phyloP scores from a whole-genome alignment of 2,113 vertebrate species.

The Passer domesticus region DNA sequence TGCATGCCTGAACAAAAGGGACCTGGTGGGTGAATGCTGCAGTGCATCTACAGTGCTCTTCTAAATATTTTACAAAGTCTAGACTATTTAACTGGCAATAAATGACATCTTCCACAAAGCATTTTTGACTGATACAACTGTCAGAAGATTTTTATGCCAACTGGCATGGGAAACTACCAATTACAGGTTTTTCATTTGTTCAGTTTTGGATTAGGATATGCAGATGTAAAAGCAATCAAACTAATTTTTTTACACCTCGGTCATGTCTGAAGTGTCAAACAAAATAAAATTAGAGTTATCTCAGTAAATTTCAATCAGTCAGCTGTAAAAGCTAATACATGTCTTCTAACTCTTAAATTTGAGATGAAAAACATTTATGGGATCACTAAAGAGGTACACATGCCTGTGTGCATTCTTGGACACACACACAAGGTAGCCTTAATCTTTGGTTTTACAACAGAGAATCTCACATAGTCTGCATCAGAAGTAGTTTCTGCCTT shows the following conservation, averaged over 20 bases:
- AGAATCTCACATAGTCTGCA: background rate
- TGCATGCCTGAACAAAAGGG: background rate
- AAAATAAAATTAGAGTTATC: background rate
- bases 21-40: background rate
- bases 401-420: too few species aligned
- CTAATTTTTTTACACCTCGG: background rate
- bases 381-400: background rate
- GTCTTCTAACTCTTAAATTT: background rate
- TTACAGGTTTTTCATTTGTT: background rate
- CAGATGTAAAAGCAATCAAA: background rate
- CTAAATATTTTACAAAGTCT: background rate
- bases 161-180: background rate
- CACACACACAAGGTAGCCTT: background rate
- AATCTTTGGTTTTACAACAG: background rate
- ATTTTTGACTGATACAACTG: background rate
- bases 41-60: background rate
- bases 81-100: background rate
- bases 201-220: background rate
- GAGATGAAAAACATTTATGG: background rate
- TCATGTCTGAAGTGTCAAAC: background rate
- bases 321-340: background rate
- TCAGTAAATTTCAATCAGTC: background rate
- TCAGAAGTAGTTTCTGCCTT: background rate
- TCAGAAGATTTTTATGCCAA: background rate
- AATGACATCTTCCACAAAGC: background rate